Evolutionary conservation across 2,113 vertebrate species (phyloP).

Genomic region (Zootoca vivipara): DNA sequence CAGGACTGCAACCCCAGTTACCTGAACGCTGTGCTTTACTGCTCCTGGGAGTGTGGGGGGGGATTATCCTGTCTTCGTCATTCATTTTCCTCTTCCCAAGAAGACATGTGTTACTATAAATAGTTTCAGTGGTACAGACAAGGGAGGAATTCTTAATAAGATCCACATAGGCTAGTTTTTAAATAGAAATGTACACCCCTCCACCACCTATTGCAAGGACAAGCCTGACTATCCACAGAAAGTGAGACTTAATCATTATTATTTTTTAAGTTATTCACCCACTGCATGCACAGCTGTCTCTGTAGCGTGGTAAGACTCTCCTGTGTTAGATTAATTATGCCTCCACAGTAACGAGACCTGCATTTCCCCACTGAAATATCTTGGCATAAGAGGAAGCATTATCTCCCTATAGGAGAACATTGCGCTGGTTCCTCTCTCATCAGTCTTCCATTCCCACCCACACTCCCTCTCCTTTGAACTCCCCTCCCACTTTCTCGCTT

Average conservation of each 20-base stretch:
- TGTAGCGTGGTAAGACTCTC: too few relatives aligned
- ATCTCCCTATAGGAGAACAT: background rate
- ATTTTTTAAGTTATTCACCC: background rate
- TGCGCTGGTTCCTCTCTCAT: background rate
- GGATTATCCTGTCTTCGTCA: slow-evolving; percentile 39
- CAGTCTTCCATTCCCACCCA: slow-evolving; percentile 11
- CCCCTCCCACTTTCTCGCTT: background rate
- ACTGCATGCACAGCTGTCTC: background rate
- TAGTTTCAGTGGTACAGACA: slow-evolving; percentile 31
- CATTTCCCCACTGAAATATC: background rate
- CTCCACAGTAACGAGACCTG: background rate
- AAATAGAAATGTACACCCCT: slow-evolving; percentile 33
- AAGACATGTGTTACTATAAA: slow-evolving; percentile 55
- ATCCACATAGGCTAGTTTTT: slow-evolving; percentile 33
- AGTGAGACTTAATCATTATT: background rate
- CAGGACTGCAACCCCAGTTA: background rate
- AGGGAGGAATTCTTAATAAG: slow-evolving; percentile 37
- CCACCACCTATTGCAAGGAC: background rate
- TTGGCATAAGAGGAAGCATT: background rate
- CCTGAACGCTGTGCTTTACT: background rate
- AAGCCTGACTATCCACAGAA: slow-evolving; percentile 1
- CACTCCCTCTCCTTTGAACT: slow-evolving; percentile 3
- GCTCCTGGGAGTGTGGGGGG: background rate
- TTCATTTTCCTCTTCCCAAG: slow-evolving; percentile 52
- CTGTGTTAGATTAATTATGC: background rate